These are phyloP conservation scores for Catocala sponsa DNA, from an alignment of 2,888 invertebrate species.

Conservation along the genomic window DNA sequence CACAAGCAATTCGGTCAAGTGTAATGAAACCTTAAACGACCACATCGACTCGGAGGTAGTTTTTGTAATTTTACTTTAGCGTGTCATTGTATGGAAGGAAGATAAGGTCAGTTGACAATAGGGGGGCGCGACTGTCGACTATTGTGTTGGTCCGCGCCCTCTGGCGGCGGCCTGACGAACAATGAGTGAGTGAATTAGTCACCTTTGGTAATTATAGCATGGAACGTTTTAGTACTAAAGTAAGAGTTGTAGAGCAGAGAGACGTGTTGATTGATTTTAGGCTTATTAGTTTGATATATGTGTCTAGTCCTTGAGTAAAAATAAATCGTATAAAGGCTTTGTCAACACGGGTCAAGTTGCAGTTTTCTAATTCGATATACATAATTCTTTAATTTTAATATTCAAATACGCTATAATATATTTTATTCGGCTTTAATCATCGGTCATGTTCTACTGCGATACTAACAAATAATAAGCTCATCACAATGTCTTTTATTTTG, in stretches of 20 bases:
- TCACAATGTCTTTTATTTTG: too few species aligned
- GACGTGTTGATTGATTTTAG: slow-evolving; percentile 8
- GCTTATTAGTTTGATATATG: slow-evolving; percentile 6
- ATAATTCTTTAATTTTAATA: too few species aligned
- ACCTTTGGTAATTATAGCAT: slow-evolving; percentile 47
- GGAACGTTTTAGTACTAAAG: slow-evolving; percentile 9
- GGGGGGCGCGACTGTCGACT: slow-evolving; percentile 63
- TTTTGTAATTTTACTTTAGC: slow-evolving; percentile 52
- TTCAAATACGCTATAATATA: too few species aligned
- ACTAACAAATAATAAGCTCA: too few species aligned
- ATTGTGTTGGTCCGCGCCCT: slow-evolving; percentile 68
- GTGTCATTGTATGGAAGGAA: slow-evolving; percentile 51
- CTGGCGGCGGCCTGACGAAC: slow-evolving; percentile 65
- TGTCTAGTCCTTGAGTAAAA: slow-evolving; percentile 3
- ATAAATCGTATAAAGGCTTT: background rate
- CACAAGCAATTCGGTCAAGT: slow-evolving; percentile 30
- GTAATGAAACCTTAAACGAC: slow-evolving; percentile 17
- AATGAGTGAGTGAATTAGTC: slow-evolving; percentile 63
- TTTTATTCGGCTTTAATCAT: background rate
- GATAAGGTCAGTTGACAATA: slow-evolving; percentile 71
- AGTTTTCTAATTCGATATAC: too few species aligned
- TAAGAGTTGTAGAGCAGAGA: slow-evolving; percentile 1
- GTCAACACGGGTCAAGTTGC: background rate
- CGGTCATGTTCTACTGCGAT: too few species aligned
- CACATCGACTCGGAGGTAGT: slow-evolving; percentile 4